Base-by-base conservation (phyloP, 1,140 invertebrate genomes). In the Rhynchophorus ferrugineus region DNA sequence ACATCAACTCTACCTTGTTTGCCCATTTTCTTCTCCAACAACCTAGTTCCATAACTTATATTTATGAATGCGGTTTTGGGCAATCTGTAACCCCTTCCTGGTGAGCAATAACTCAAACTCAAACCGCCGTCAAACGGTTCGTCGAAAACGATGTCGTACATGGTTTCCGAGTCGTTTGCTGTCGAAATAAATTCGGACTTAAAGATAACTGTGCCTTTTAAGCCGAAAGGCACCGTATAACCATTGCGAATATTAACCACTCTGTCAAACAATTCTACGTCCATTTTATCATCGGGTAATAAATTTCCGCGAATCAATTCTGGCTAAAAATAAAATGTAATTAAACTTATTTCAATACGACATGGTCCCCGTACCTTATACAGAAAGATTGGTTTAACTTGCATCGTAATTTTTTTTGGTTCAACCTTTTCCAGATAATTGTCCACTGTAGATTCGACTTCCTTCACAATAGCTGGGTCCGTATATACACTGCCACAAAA, bases 121-220 rank as follows among this genome's bases (percentile, higher is more conserved):
- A 87, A 62, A 2, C 81, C 87, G 7, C 82, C 85, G 44, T 71
- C 62, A 70, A 91, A 91, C 34, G 77, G 67, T 59, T 84, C 72
- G 61, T 93, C 89, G 68, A 91, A 91, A 29, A 92, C 64, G 11
- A 91, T 74, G 45, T 86, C 84, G 65, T 84, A 89, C 22, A 81
- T 69, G 0, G 69, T 72, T 36, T 82, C 69, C 34, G 71, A 69
- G 0, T 72, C 69, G 43, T 70, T 71, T 9, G 43, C 49, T 3
- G 65, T 73, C 1, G 79, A 68, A 3, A 71, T 70, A n/a, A n/a
- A n/a, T 35, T 72, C 75, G 52, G 78, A 71, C 3, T 87, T 74
- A 20, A 83, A 87, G 14, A 91, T 80, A 1, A 96, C 75, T 0
- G 87, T 94, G 24, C 92, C 93, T 59, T 80, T 81, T 1, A 80